Evolutionary conservation across 2,888 invertebrate genomes (phyloP).

Genomic region (Tetanocera ferruginea): DNA sequence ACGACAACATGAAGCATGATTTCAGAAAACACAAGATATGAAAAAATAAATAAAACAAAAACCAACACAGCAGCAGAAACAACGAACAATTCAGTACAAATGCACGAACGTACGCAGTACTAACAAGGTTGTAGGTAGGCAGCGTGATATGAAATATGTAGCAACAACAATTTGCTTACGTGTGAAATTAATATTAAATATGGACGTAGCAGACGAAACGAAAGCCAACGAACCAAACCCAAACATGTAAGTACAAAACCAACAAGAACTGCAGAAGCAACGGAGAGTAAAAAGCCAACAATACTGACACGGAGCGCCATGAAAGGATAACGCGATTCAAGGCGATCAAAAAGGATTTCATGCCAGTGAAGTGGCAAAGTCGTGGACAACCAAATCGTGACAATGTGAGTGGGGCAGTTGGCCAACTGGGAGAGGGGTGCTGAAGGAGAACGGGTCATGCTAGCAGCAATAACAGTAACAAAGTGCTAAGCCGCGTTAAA

Average conservation of each 20-base stretch:
- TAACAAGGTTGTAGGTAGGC: not conserved
- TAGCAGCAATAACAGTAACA: not conserved
- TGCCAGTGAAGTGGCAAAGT: not conserved
- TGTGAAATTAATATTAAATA: constrained; percentile 34
- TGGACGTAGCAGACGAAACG: not conserved
- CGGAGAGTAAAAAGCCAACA: not conserved
- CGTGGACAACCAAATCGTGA: not conserved
- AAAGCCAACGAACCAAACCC: not conserved
- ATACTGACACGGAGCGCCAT: constrained; percentile 14
- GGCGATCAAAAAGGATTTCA: not conserved
- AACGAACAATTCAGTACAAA: not conserved
- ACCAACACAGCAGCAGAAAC: not conserved
- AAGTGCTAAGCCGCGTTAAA: constrained; percentile 37
- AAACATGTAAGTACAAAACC: not conserved
- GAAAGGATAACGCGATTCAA: constrained; percentile 25
- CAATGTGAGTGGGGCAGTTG: not conserved
- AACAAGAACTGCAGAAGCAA: not conserved
- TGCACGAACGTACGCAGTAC: not conserved
- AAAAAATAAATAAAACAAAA: not conserved
- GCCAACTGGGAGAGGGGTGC: not conserved
- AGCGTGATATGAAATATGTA: not conserved
- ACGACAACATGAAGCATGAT: constrained; percentile 7
- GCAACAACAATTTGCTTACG: constrained; percentile 30
- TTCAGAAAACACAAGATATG: not conserved
- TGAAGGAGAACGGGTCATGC: not conserved